These are phyloP conservation scores for Martes martes DNA, from an alignment of 2,113 vertebrate species.

Conservation along the genomic window DNA sequence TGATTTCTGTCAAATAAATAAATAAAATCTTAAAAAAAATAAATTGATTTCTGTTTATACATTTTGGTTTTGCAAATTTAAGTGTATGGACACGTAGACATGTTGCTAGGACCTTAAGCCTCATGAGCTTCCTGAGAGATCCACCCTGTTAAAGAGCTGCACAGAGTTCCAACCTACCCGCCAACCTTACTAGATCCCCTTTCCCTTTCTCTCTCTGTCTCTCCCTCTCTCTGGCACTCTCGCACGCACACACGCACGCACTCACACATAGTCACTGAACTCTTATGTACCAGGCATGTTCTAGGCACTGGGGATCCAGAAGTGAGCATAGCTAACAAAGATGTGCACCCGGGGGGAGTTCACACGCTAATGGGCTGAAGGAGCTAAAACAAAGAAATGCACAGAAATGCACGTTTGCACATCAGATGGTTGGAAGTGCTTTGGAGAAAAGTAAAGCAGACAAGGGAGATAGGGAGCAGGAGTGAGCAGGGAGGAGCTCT, in stretches of 20 bases:
- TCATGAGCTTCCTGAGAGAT: not conserved
- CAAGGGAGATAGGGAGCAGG: not conserved
- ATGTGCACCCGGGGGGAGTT: no score
- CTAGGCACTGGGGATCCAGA: not conserved
- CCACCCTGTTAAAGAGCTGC: not conserved
- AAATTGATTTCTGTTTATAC: not conserved
- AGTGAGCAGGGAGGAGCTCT: not conserved
- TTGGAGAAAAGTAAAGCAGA: not conserved
- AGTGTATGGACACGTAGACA: not conserved
- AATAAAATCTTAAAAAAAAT: no score
- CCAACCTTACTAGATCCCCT: not conserved
- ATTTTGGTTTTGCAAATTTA: slow-evolving; percentile 24
- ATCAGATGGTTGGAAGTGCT: not conserved
- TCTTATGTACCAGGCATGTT: not conserved
- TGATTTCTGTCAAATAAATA: no score
- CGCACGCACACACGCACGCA: not conserved
- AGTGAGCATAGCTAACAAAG: not conserved
- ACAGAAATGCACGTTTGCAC: not conserved
- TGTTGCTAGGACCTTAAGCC: not conserved
- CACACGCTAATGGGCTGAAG: not conserved
- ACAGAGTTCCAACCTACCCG: not conserved
- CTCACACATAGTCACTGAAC: not conserved
- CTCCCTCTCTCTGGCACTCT: not conserved
- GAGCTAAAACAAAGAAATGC: not conserved
- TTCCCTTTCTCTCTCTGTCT: not conserved